phyloP scores from a whole-genome alignment of 1,140 invertebrate genomes.

The Brachionus plicatilis region DNA sequence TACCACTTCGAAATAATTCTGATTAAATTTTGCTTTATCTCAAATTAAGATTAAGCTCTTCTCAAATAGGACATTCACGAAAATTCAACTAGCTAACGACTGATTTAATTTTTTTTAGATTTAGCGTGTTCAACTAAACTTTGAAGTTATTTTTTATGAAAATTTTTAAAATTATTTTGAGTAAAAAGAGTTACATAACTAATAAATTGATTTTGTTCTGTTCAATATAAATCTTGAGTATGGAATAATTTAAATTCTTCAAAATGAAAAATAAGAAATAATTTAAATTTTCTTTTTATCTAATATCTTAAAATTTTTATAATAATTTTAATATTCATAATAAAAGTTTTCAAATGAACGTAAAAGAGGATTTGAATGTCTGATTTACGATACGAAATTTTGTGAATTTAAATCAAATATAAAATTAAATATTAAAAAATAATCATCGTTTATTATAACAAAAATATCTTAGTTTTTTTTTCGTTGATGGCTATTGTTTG shows the following conservation, averaged over 20 bases:
- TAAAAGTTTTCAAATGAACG: too few species aligned
- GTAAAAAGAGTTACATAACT: neutral
- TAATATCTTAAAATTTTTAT: too few species aligned
- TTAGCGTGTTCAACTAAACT: neutral
- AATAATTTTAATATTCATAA: too few species aligned
- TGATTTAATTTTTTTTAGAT: neutral
- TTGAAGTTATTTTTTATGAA: neutral
- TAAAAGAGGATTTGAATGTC: too few species aligned
- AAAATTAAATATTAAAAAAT: too few species aligned
- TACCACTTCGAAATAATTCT: neutral
- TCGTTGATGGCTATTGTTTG: too few species aligned
- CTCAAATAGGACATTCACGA: neutral
- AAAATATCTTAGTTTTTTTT: too few species aligned
- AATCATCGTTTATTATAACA: too few species aligned
- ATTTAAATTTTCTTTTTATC: neutral
- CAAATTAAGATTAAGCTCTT: neutral
- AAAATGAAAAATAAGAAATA: neutral
- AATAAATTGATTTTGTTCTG: neutral
- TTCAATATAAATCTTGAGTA: neutral
- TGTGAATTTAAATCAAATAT: too few species aligned
- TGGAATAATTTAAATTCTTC: neutral
- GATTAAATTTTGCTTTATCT: neutral
- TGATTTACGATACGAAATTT: too few species aligned
- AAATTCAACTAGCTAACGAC: neutral
- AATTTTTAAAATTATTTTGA: neutral